These are phyloP conservation scores for Periparus ater DNA, from an alignment of 2,797 vertebrate species.

Conservation along the genomic window DNA sequence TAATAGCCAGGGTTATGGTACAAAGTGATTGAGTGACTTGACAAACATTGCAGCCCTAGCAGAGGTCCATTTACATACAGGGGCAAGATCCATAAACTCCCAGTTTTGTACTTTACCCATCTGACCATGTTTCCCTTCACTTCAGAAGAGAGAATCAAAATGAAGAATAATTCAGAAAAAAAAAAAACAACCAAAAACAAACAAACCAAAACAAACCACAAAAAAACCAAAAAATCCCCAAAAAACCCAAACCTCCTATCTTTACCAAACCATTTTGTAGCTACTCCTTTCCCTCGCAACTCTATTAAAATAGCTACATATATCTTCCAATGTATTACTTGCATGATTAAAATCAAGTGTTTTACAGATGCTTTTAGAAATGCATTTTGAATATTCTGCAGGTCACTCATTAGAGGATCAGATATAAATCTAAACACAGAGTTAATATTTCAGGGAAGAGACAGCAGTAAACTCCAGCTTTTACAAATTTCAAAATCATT, in stretches of 20 bases:
- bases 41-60: background rate
- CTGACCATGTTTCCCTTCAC: background rate
- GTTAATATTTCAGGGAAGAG: background rate
- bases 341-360: background rate
- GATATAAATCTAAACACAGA: background rate
- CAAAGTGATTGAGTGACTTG: background rate
- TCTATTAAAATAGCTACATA: background rate
- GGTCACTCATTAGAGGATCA: background rate
- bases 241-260: fast-evolving
- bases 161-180: background rate
- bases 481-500: background rate
- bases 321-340: background rate
- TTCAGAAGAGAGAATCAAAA: background rate
- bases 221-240: background rate
- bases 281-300: background rate
- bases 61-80: background rate
- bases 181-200: no score
- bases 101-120: background rate
- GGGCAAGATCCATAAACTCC: background rate
- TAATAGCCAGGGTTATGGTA: background rate
- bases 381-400: background rate
- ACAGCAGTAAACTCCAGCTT: background rate
- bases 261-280: background rate
- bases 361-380: background rate
- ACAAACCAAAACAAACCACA: no score